Evolutionary conservation across 2,888 invertebrate species (phyloP), one percentile per base, ranked within the genome.

Genomic region (Folsomia manolachei): DNA sequence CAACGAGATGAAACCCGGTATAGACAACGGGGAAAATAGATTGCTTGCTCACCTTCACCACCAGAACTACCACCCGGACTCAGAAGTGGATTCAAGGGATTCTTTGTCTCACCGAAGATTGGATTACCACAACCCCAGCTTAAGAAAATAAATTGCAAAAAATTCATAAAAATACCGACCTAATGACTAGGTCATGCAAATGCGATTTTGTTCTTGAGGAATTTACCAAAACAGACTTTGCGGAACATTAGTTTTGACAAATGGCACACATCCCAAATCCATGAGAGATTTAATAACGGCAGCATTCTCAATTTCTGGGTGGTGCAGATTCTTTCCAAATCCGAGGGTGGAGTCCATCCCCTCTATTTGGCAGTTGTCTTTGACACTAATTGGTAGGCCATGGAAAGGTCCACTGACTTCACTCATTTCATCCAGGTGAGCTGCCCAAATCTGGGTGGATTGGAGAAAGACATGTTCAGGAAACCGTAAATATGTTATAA

Each of bases 51-150:
- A n/a, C n/a, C 85, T 75, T 85, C 84, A 7, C 85, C 86, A 1
- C 86, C 85, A 0, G 84, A 83, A 0, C 85, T 85, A 0, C 86
- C 86, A 1, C 86, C 86, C 4, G 84, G 83, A 1, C 81, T 80
- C 14, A 84, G 80, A 0, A 75, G 75, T 1, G 73, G 26, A 75
- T 85, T 82, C 69, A 82, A 81, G 0, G 86, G 86, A 80, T 87
- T 85, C 19, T 70, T 72, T 0, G 86, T 84, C 2, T 81, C 81
- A 9, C 85, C 85, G 77, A 83, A 84, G 24, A 85, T 81, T 0
- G 85, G 83, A 75, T 85, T 85, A 11, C 83, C 81, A 73, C 83
- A 82, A 19, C 79, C 81, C 72, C 77, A 78, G 24, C 81, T 81
- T 60, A 7, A 60, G 23, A 66, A 70, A 14, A 52, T 56, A 51